Conservation (phyloP, 2,797 vertebrate genomes). For the Cichlasoma orientale region DNA sequence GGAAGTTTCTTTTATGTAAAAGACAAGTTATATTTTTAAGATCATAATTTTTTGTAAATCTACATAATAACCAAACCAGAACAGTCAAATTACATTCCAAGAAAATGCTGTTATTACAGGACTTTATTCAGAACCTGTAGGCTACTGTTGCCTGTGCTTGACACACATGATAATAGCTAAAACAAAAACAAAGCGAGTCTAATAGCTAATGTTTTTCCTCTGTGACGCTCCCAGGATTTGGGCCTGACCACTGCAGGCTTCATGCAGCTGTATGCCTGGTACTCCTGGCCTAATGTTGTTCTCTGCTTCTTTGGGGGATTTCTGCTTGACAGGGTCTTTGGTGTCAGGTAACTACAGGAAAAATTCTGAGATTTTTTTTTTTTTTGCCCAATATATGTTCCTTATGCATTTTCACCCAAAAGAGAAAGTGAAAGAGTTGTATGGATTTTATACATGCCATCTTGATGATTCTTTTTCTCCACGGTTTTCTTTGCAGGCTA, state of each 20-base stretch:
- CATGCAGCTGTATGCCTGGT: conserved; percentile 97
- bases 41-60: neutral
- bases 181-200: neutral
- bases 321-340: conserved; percentile 93
- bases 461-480: neutral
- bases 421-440: conserved; percentile 10
- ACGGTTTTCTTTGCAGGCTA: conserved; percentile 75
- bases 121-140: neutral
- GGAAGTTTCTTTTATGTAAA: neutral
- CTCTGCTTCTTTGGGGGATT: conserved; percentile 98
- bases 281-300: conserved; percentile 98
- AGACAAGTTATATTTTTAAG: neutral
- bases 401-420: neutral
- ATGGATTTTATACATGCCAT: neutral
- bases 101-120: neutral
- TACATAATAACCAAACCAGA: neutral
- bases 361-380: neutral
- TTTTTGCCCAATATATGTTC: neutral
- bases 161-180: neutral
- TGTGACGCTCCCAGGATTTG: conserved; percentile 85
- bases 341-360: conserved; percentile 85
- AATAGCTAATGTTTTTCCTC: conserved; percentile 1
- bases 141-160: neutral
- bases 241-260: conserved; percentile 88
- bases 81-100: neutral